phyloP scores from a whole-genome alignment of 2,797 vertebrate genomes.

The Craterocephalus amniculus region DNA sequence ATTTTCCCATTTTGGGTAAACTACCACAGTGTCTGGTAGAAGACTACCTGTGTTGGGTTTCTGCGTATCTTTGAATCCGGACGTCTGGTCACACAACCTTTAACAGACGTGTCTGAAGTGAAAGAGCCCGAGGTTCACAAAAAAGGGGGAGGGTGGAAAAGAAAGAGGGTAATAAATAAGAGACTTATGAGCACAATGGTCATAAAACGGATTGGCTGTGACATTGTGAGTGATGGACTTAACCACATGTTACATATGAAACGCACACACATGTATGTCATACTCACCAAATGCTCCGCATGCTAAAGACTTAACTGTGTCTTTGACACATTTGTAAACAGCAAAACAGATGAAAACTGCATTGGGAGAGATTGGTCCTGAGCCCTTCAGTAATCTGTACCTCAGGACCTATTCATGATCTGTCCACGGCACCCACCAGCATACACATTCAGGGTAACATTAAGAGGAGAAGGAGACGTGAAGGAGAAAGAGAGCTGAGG shows the following conservation, averaged over 20 bases:
- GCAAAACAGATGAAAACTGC: slow-evolving; percentile 5
- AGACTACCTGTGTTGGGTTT: slow-evolving; percentile 27
- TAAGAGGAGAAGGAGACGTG: slow-evolving; percentile 53
- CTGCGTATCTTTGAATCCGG: slow-evolving; percentile 31
- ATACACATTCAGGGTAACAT: slow-evolving; percentile 36
- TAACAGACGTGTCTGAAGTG: slow-evolving; percentile 49
- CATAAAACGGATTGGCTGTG: slow-evolving; percentile 68
- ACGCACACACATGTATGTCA: background rate
- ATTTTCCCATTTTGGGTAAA: slow-evolving; percentile 46
- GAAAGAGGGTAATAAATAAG: slow-evolving; percentile 46
- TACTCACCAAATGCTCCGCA: slow-evolving; percentile 16
- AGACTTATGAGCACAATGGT: slow-evolving; percentile 59
- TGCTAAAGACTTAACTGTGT: background rate
- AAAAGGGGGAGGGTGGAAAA: slow-evolving; percentile 24
- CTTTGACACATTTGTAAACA: slow-evolving; percentile 1
- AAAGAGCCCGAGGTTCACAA: slow-evolving; percentile 28
- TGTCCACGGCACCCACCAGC: slow-evolving; percentile 42
- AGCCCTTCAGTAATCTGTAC: slow-evolving; percentile 55
- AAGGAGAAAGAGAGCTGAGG: slow-evolving; percentile 55
- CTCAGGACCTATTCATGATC: slow-evolving; percentile 44
- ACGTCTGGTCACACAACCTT: slow-evolving; percentile 40
- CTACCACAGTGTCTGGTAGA: slow-evolving; percentile 27
- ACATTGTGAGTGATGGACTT: slow-evolving; percentile 46
- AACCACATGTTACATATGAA: slow-evolving; percentile 54
- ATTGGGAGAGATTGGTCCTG: background rate